Evolutionary conservation across 2,888 invertebrate species (phyloP).

Genomic region (Synergus japonicus): DNA sequence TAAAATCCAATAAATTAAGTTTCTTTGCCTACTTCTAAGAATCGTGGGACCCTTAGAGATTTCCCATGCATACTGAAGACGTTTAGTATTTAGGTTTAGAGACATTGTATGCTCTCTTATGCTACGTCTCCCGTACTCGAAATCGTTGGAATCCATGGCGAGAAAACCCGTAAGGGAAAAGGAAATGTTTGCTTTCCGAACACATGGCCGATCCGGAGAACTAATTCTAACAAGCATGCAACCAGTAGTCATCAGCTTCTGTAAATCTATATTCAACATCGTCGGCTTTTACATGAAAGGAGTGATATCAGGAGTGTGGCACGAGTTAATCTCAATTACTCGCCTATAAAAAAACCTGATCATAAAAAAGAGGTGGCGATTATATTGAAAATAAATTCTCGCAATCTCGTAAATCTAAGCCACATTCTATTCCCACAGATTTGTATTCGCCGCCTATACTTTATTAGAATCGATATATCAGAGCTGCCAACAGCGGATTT

Average conservation of each 20-base stretch:
- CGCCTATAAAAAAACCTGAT: background rate
- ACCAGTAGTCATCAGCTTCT: background rate
- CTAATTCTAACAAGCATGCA: conserved; percentile 17
- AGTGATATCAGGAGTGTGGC: conserved; percentile 10
- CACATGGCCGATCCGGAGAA: conserved; percentile 42
- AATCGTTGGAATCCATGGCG: background rate
- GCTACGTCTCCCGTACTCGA: background rate
- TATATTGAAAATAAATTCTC: no score
- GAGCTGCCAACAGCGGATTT: no score
- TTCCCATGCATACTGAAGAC: conserved; percentile 22
- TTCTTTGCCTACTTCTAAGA: conserved; percentile 9
- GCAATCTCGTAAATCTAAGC: no score
- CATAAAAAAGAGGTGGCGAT: background rate
- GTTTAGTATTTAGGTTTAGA: background rate
- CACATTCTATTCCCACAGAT: background rate
- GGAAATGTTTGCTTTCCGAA: conserved; percentile 42
- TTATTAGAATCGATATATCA: no score
- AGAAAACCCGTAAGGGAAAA: conserved; percentile 10
- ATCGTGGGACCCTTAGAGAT: conserved; percentile 12
- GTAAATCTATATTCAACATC: background rate
- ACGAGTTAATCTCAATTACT: conserved; percentile 23
- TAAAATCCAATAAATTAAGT: conserved; percentile 1
- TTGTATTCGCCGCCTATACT: no score
- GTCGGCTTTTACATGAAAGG: conserved; percentile 24
- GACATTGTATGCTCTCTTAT: conserved; percentile 1